Percentiles rank a stretch among this genome's conserved stretches.
Conservation (phyloP, 2,113 vertebrate species). For the Etia nguti region DNA sequence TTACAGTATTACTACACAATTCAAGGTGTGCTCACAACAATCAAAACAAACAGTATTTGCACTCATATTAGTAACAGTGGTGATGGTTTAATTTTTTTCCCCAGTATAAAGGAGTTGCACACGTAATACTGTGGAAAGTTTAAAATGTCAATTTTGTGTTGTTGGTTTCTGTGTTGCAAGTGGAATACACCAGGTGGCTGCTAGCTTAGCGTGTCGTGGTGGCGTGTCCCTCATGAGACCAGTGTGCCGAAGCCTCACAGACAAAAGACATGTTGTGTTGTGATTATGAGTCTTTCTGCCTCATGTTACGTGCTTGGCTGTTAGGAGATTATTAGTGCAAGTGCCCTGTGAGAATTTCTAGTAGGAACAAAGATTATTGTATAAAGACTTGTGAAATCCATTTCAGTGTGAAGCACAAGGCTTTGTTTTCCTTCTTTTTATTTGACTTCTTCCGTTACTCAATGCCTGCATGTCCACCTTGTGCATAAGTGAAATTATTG, state of each 20-base stretch:
- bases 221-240: not conserved
- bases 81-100: not conserved
- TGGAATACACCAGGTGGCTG: not conserved
- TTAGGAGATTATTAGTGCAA: conserved; percentile 4
- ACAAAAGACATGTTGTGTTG: conserved; percentile 45
- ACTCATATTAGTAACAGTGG: not conserved
- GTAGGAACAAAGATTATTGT: not conserved
- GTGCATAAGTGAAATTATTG: not conserved
- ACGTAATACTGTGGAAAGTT: not conserved
- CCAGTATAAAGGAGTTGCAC: not conserved
- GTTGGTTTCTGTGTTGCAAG: not conserved
- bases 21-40: conserved; percentile 42
- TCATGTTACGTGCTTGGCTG: not conserved
- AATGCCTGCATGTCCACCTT: not conserved
- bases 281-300: conserved; percentile 4
- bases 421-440: not conserved
- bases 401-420: not conserved
- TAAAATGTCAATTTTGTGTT: not conserved
- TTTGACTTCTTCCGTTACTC: not conserved
- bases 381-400: not conserved
- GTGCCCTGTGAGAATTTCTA: not conserved
- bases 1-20: conserved; percentile 44
- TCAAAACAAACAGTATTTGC: conserved; percentile 2
- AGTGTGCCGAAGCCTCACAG: not conserved
- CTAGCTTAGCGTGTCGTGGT: not conserved